Conservation (phyloP, 2,888 invertebrate species). For the Glomeris marginata region DNA sequence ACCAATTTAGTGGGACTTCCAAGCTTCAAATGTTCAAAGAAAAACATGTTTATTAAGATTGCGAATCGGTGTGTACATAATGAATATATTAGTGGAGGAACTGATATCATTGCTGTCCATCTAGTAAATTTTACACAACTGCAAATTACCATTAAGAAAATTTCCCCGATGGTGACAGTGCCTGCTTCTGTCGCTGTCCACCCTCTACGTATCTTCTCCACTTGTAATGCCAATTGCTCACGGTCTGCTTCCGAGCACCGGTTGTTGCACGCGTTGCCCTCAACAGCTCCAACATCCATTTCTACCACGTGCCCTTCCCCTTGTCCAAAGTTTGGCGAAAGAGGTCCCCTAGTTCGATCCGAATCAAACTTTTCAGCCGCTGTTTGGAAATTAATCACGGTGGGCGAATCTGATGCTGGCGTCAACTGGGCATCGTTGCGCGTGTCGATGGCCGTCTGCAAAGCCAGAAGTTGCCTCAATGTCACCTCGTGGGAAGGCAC, state of each 20-base stretch:
- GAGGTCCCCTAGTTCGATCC: too few species aligned
- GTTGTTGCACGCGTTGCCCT: neutral
- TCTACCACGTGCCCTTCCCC: neutral
- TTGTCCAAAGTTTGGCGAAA: too few species aligned
- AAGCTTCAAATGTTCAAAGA: constrained; percentile 19
- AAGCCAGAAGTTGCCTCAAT: constrained; percentile 11
- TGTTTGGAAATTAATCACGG: too few species aligned
- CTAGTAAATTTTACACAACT: constrained; percentile 1
- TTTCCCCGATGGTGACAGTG: constrained; percentile 70
- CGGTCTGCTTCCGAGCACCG: neutral
- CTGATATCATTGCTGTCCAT: too few species aligned
- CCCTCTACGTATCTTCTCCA: constrained; percentile 43
- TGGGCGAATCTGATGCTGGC: too few species aligned
- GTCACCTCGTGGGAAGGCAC: constrained; percentile 12
- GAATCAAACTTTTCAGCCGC: too few species aligned
- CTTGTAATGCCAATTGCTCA: constrained; percentile 25
- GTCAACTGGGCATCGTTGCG: neutral
- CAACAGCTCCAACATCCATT: neutral
- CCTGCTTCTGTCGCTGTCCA: constrained; percentile 66
- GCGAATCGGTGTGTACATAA: too few species aligned
- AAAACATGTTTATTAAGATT: too few species aligned
- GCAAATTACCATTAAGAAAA: constrained; percentile 61
- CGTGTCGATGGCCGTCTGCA: constrained; percentile 8
- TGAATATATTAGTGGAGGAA: too few species aligned
- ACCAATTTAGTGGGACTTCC: constrained; percentile 29